These are phyloP conservation scores for Diglossa cyanea DNA, from an alignment of 2,797 vertebrate genomes.

Conservation along the genomic window DNA sequence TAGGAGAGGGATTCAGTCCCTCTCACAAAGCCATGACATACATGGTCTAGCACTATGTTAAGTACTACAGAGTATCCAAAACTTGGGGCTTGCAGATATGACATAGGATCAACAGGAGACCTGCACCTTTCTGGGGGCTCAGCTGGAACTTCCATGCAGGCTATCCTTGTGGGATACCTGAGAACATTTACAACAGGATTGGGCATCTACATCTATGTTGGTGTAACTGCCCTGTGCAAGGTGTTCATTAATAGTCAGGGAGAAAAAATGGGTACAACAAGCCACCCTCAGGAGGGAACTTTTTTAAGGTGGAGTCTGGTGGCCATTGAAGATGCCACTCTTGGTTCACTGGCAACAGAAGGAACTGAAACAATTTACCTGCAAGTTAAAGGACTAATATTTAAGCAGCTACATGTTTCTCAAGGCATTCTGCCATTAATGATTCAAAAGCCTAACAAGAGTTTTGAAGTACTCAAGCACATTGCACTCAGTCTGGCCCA, in stretches of 20 bases:
- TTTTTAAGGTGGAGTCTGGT: background rate
- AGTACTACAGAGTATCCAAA: background rate
- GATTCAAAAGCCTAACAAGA: background rate
- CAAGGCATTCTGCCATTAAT: background rate
- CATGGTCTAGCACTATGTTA: background rate
- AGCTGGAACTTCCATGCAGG: background rate
- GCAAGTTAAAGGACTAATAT: background rate
- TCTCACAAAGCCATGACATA: background rate
- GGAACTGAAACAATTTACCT: background rate
- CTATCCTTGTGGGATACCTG: background rate
- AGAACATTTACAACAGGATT: background rate
- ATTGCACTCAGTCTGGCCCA: background rate
- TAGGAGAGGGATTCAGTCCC: background rate
- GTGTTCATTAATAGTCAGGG: background rate
- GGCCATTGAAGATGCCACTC: background rate
- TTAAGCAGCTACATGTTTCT: background rate
- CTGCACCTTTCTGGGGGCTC: background rate
- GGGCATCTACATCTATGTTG: background rate
- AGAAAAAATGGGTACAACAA: background rate
- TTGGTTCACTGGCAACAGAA: background rate
- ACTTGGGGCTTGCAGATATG: background rate
- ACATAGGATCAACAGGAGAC: background rate
- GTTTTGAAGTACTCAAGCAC: background rate
- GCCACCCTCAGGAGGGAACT: background rate
- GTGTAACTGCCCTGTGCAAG: background rate